A percentile compares a stretch with the other conserved stretches of the same genome.
Evolutionary conservation across 2,888 invertebrate genomes (phyloP).

Genomic region (Microctonus hyperodae): DNA sequence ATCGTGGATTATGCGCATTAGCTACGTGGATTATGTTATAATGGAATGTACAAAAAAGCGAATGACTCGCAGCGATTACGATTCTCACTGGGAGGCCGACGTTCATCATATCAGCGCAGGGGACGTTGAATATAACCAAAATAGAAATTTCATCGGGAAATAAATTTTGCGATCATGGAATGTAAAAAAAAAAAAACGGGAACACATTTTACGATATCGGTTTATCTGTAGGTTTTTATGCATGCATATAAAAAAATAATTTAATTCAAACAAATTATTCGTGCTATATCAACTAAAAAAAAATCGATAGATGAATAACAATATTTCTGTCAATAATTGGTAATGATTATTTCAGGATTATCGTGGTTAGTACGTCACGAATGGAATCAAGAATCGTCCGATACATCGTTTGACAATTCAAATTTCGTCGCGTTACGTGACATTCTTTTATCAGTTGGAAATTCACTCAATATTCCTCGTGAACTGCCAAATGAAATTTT

Average conservation of each 20-base stretch:
- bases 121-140: slow-evolving; percentile 40
- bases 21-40: neutral
- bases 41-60: slow-evolving; percentile 12
- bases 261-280: neutral
- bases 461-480: slow-evolving; percentile 37
- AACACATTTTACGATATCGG: neutral
- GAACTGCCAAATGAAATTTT: neutral
- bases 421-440: slow-evolving; percentile 55
- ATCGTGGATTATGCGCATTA: neutral
- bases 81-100: slow-evolving; percentile 43
- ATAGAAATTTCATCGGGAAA: slow-evolving; percentile 45
- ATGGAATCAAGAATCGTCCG: slow-evolving; percentile 35
- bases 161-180: slow-evolving; percentile 40
- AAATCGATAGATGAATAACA: neutral
- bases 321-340: neutral
- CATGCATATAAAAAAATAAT: neutral
- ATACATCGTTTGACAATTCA: slow-evolving; percentile 40
- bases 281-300: neutral
- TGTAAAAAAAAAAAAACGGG: neutral
- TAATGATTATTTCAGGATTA: slow-evolving; percentile 14
- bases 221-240: neutral
- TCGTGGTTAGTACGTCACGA: slow-evolving; percentile 17
- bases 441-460: slow-evolving; percentile 48
- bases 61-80: slow-evolving; percentile 41
- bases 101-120: slow-evolving; percentile 36